These are phyloP conservation scores for Drosophila lacicola DNA, from an alignment of 2,888 invertebrate genomes.

Conservation along the genomic window DNA sequence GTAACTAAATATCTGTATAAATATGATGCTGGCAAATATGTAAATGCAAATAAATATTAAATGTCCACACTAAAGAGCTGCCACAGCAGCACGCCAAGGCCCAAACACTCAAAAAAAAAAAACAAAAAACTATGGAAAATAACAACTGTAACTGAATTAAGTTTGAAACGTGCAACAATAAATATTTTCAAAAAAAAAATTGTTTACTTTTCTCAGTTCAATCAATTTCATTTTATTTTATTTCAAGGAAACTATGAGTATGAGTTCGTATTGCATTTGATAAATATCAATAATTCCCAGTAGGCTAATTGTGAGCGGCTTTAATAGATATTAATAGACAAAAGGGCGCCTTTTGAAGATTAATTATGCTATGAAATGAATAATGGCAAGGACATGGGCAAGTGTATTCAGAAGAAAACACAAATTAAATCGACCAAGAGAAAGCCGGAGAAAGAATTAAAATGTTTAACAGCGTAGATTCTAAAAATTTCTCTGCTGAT, in stretches of 20 bases:
- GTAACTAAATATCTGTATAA: conserved; percentile 29
- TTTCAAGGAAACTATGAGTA: not conserved
- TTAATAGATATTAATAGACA: conserved; percentile 1
- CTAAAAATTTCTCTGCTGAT: conserved; percentile 8
- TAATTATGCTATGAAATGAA: conserved; percentile 33
- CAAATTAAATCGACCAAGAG: not conserved
- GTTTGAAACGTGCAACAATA: conserved; percentile 77
- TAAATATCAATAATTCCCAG: conserved; percentile 6
- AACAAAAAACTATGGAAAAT: conserved; percentile 16
- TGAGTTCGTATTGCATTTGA: not conserved
- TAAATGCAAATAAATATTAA: conserved; percentile 41
- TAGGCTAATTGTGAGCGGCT: conserved; percentile 17
- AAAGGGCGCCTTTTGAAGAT: not conserved
- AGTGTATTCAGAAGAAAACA: not conserved
- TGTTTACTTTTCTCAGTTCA: not conserved
- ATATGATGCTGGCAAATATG: conserved; percentile 41
- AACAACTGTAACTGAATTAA: conserved; percentile 65
- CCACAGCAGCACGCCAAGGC: conserved; percentile 20
- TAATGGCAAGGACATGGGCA: conserved; percentile 3
- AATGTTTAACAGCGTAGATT: conserved; percentile 3
- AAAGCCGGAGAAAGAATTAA: not conserved
- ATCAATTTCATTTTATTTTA: not conserved
- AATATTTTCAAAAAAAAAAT: conserved; percentile 69
- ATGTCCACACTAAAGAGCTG: conserved; percentile 35
- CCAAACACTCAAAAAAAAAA: conserved; percentile 1